Conservation (phyloP, 1,140 invertebrate genomes). For the Thrips palmi region DNA sequence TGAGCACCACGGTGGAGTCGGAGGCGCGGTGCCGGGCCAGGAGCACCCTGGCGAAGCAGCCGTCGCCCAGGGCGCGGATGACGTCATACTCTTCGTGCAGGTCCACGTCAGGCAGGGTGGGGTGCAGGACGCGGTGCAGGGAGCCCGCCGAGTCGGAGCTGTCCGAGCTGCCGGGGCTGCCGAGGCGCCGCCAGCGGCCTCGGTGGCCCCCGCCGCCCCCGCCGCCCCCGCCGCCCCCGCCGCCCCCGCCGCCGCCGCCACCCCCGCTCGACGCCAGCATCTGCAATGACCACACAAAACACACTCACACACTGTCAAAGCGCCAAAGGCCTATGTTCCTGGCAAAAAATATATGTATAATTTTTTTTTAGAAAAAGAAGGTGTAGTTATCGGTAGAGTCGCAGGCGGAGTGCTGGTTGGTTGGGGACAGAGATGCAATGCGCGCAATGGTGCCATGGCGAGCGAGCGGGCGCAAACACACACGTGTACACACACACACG, state of each 20-base stretch:
- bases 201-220: neutral
- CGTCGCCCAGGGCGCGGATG: constrained; percentile 41
- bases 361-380: no score
- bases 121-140: constrained; percentile 32
- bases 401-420: no score
- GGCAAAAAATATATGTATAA: no score
- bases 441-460: no score
- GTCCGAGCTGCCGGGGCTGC: constrained; percentile 4
- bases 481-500: no score
- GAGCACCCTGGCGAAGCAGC: constrained; percentile 48
- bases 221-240: constrained; percentile 1
- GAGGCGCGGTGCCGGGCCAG: constrained; percentile 37
- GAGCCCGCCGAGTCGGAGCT: constrained; percentile 10
- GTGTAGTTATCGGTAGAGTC: no score
- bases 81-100: constrained; percentile 43
- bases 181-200: neutral
- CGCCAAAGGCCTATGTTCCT: no score
- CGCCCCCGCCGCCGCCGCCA: constrained; percentile 1
- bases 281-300: no score
- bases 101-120: constrained; percentile 31
- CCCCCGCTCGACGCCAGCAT: constrained; percentile 1
- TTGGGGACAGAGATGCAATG: no score
- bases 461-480: no score
- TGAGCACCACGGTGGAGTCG: constrained; percentile 38
- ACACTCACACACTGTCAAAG: no score